Base-by-base conservation (phyloP, 35 echinoderm and acorn worm species). In the Heliocidaris erythrogramma region DNA sequence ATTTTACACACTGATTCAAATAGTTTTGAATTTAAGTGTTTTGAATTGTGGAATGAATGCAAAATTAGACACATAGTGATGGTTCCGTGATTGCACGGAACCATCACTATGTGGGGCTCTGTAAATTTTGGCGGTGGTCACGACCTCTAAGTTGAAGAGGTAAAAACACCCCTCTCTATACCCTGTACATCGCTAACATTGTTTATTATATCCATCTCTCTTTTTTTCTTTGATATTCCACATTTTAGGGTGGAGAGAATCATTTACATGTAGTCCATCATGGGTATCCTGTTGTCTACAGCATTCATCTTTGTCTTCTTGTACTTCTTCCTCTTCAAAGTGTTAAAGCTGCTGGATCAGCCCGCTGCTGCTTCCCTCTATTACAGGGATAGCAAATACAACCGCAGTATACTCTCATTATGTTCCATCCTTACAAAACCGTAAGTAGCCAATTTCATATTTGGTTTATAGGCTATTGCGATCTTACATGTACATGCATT, bases 341-440 rank as follows among this genome's bases (percentile, higher is more conserved):
- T 98, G 30, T 93, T 98, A 13, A 96, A 96, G 12, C 86, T 98
- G 59, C 96, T 92, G 27, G 95, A 96, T 30, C 85, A 85, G 48
- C 69, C 95, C 24, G 96, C 31, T 29, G 87, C 96, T 9, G 96
- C 97, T 21, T 52, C 71, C 16, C 93, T 98, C 48, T 48, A 96
- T 24, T 96, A 96, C 60, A 61, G 93, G 13, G 96, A 98, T 30
- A 95, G 94, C 24, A 96, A 96, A 60, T 98, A 96, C 85, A 96
- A 96, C 92, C 78, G 90, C 30, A 89, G 92, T 50, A 49, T 98
- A 27, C 94, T 98, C 48, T 49, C 94, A 92, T 92, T 92, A 12
- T 98, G 97, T 94, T 91, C 94, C 42, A 96, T 98, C n/a, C 94
- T 98, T 59, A 94, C 92, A 49, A 92, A 96, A 95, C 94, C 97